These are phyloP conservation scores for Misgurnus mizolepis DNA, from an alignment of 2,113 vertebrate genomes.

Conservation along the genomic window DNA sequence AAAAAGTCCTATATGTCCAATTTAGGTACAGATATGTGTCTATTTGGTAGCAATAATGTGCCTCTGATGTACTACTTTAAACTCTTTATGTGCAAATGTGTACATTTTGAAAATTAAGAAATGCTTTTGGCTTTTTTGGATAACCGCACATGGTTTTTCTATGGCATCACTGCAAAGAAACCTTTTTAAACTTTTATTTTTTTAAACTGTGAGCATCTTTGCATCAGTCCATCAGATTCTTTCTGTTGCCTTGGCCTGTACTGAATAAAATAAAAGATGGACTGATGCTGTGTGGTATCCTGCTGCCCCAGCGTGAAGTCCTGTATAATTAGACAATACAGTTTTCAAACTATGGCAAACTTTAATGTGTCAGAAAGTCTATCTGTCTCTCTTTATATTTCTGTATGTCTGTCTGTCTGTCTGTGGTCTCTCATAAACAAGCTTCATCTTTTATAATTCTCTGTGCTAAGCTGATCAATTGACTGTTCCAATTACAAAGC, in stretches of 20 bases:
- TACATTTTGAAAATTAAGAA: no score
- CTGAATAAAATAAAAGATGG: background rate
- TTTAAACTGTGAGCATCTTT: background rate
- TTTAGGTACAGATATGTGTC: no score
- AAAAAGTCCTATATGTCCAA: no score
- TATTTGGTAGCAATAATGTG: no score
- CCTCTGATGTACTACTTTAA: no score
- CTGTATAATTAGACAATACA: background rate
- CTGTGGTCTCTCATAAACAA: background rate
- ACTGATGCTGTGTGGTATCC: background rate
- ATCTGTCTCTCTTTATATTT: no score
- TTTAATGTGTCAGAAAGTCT: background rate
- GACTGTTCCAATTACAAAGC: background rate
- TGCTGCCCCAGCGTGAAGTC: background rate
- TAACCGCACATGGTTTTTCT: background rate
- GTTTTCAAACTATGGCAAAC: background rate
- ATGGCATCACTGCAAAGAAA: background rate
- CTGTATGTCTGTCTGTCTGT: background rate
- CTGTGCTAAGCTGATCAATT: background rate
- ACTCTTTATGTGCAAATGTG: no score
- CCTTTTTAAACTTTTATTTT: background rate
- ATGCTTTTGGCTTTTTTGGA: no score
- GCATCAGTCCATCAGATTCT: background rate
- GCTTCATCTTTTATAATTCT: background rate
- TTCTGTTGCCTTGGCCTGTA: slow-evolving; percentile 5